These are phyloP conservation scores for Buteo buteo DNA, from an alignment of 2,113 vertebrate species.

Conservation along the genomic window DNA sequence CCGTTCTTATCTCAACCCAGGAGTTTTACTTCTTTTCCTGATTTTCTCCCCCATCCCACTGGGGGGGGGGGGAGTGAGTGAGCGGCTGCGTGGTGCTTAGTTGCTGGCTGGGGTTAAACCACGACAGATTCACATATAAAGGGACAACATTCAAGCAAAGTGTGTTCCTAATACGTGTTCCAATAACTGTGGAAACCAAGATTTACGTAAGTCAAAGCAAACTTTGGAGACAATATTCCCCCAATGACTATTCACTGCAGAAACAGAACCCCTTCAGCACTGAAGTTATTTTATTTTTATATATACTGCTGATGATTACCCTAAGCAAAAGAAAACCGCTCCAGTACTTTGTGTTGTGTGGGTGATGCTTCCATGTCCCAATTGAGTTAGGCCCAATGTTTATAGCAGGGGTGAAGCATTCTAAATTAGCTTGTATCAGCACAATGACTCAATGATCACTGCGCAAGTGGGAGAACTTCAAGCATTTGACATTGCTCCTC, in stretches of 20 bases:
- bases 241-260: background rate
- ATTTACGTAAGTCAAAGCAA: background rate
- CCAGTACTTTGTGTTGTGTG: background rate
- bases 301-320: background rate
- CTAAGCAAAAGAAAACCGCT: background rate
- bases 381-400: background rate
- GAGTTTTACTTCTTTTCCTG: no score
- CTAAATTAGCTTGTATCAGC: background rate
- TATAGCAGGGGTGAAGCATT: background rate
- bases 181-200: background rate
- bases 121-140: background rate
- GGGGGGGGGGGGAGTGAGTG: no score
- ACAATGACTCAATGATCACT: slow-evolving; percentile 31
- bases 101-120: no score
- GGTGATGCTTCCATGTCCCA: slow-evolving; percentile 35
- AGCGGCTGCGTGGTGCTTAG: no score
- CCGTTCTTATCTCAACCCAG: no score
- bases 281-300: background rate
- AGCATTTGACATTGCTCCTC: slow-evolving; percentile 13
- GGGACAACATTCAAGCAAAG: background rate
- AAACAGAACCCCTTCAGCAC: background rate
- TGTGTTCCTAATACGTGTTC: background rate
- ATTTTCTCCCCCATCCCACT: no score
- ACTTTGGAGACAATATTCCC: background rate
- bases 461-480: slow-evolving; percentile 6